Percentiles rank a stretch among this genome's conserved stretches.
These are phyloP conservation scores for Vimba vimba DNA, from an alignment of 2,113 vertebrate genomes.

Conservation along the genomic window DNA sequence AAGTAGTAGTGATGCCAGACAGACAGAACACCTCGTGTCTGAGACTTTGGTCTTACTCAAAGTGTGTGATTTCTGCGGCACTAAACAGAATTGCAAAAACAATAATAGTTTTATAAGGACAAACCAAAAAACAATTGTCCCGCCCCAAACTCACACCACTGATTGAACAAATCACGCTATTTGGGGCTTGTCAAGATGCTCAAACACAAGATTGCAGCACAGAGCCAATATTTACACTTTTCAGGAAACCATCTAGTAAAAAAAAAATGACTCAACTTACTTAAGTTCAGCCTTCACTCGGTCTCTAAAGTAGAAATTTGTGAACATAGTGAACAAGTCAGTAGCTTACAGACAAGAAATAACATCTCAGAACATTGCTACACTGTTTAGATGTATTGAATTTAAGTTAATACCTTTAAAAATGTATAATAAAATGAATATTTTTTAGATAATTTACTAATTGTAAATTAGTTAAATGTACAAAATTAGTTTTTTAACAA, in stretches of 20 bases:
- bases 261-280: not conserved
- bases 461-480: too few species aligned
- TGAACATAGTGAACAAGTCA: not conserved
- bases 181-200: not conserved
- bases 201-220: not conserved
- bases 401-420: not conserved
- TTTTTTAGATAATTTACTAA: too few species aligned
- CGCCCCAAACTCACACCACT: not conserved
- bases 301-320: not conserved
- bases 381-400: not conserved
- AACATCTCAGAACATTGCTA: not conserved
- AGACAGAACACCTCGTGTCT: not conserved
- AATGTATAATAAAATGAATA: too few species aligned
- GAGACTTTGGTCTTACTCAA: not conserved
- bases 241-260: not conserved
- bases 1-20: not conserved
- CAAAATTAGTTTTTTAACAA: not conserved
- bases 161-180: not conserved
- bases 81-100: not conserved
- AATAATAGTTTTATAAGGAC: not conserved
- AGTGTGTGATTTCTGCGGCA: not conserved
- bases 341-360: not conserved
- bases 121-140: not conserved
- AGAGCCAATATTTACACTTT: not conserved
- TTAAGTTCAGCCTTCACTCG: not conserved